phyloP scores from a whole-genome alignment of 2,888 invertebrate genomes.

The Andricus quercusramuli region DNA sequence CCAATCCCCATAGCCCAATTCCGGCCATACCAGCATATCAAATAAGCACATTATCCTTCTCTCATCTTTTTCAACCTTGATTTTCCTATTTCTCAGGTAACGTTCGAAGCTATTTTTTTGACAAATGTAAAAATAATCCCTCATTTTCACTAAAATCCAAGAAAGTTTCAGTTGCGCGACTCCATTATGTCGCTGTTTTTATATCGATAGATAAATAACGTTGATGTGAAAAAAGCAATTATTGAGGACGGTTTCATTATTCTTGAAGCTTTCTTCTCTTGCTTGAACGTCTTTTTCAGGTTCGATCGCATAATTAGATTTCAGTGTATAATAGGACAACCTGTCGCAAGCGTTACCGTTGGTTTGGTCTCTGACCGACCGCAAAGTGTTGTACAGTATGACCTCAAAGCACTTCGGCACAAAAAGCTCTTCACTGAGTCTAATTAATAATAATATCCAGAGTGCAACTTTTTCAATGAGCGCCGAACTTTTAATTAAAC shows the following conservation, averaged over 20 bases:
- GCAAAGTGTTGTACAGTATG: slow-evolving; percentile 30
- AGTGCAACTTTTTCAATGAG: background rate
- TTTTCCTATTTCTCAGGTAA: too few species aligned
- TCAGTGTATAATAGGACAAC: background rate
- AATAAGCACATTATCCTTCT: too few species aligned
- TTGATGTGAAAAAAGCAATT: background rate
- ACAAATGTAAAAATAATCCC: too few species aligned
- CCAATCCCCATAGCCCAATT: too few species aligned
- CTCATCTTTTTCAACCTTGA: too few species aligned
- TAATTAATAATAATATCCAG: slow-evolving; percentile 23
- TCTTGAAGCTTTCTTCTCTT: background rate
- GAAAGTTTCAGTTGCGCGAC: too few species aligned
- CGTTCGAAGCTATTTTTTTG: too few species aligned
- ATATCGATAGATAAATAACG: too few species aligned
- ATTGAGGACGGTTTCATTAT: background rate
- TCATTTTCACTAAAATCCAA: too few species aligned
- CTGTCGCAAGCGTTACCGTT: slow-evolving; percentile 8
- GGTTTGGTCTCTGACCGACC: slow-evolving; percentile 15
- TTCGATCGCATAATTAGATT: slow-evolving; percentile 38
- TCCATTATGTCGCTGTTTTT: too few species aligned
- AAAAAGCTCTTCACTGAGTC: background rate
- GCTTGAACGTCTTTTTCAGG: slow-evolving; percentile 12
- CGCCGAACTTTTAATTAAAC: slow-evolving; percentile 10
- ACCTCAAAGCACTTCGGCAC: slow-evolving; percentile 21
- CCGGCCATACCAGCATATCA: too few species aligned